Evolutionary conservation across 2,797 vertebrate species (phyloP).

Genomic region (Euthynnus affinis): DNA sequence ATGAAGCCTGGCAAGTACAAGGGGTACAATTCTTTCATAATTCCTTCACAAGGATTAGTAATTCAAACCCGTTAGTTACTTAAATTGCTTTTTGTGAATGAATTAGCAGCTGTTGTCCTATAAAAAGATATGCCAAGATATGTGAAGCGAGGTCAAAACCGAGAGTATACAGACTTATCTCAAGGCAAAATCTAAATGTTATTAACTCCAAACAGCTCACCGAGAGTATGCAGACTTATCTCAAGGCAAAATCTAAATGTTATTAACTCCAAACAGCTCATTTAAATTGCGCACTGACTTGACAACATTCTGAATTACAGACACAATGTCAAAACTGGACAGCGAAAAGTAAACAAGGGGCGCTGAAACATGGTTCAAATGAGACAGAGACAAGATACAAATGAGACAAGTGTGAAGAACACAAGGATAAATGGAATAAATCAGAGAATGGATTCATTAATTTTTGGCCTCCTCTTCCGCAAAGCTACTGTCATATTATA

Average conservation of each 20-base stretch:
- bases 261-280: background rate
- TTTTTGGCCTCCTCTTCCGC: background rate
- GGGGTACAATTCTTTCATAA: background rate
- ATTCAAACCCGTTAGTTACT: background rate
- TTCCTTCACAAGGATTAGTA: background rate
- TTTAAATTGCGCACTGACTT: background rate
- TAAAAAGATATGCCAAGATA: background rate
- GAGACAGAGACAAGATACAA: too few relatives aligned
- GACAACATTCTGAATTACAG: background rate
- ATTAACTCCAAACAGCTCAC: background rate
- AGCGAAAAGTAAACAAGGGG: too few relatives aligned
- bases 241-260: background rate
- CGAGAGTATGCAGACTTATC: background rate
- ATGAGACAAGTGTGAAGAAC: background rate
- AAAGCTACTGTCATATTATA: background rate
- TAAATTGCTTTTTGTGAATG: background rate
- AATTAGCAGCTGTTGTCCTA: background rate
- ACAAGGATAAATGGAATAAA: background rate
- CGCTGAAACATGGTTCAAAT: too few relatives aligned
- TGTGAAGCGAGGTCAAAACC: background rate
- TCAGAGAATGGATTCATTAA: background rate
- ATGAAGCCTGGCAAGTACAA: background rate
- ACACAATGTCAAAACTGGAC: background rate
- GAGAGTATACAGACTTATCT: background rate
- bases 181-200: background rate